phyloP scores from a whole-genome alignment of 2,888 invertebrate species.

The Aphrophora alni region DNA sequence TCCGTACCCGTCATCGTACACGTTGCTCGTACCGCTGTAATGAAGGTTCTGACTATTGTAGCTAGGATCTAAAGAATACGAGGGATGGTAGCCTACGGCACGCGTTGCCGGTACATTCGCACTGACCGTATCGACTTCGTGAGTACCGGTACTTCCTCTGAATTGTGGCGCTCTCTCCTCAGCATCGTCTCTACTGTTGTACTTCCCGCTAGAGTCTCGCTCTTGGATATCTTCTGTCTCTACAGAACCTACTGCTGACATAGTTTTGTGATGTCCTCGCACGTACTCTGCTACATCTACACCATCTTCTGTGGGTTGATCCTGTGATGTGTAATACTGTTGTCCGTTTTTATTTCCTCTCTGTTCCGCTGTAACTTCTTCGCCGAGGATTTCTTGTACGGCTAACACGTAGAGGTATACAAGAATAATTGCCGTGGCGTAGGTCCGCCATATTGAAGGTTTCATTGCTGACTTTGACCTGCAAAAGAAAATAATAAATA shows the following conservation, averaged over 20 bases:
- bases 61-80: slow-evolving; percentile 15
- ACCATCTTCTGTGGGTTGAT: neutral
- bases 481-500: neutral
- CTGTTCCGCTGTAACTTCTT: slow-evolving; percentile 11
- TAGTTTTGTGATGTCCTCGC: slow-evolving; percentile 18
- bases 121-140: slow-evolving; percentile 9
- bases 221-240: neutral
- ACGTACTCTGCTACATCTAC: slow-evolving; percentile 21
- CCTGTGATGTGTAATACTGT: neutral
- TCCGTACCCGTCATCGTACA: slow-evolving; percentile 37
- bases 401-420: slow-evolving; percentile 33
- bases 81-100: slow-evolving; percentile 15
- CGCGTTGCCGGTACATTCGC: slow-evolving; percentile 23
- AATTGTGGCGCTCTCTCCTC: neutral
- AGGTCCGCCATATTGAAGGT: slow-evolving; percentile 35
- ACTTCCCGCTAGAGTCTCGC: neutral
- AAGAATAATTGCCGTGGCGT: slow-evolving; percentile 30
- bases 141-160: neutral
- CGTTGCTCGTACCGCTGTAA: slow-evolving; percentile 26
- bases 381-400: slow-evolving; percentile 35
- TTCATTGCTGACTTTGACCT: slow-evolving; percentile 35
- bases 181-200: slow-evolving; percentile 9
- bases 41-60: slow-evolving; percentile 31
- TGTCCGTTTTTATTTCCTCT: neutral
- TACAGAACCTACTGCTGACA: neutral